Evolutionary conservation across 2,113 vertebrate genomes (phyloP).

Genomic region (Notiomystis cincta): DNA sequence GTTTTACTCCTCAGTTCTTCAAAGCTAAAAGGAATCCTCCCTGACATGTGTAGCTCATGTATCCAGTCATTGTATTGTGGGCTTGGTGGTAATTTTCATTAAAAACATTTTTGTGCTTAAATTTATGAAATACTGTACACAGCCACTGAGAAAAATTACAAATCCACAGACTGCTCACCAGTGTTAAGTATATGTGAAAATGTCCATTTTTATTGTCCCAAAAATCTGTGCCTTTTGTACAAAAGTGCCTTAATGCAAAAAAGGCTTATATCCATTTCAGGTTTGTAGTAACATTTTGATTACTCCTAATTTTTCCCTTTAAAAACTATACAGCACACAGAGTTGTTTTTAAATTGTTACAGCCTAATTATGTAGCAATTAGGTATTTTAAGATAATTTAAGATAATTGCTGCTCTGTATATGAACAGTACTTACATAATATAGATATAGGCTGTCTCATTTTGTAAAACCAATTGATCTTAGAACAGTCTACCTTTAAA

Average conservation of each 20-base stretch:
- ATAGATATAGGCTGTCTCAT: not conserved
- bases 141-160: not conserved
- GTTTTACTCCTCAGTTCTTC: not conserved
- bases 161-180: not conserved
- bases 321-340: not conserved
- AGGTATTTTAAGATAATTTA: not conserved
- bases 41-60: not conserved
- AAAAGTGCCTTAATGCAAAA: not conserved
- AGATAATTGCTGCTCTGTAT: not conserved
- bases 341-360: not conserved
- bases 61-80: not conserved
- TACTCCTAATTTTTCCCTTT: not conserved
- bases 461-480: not conserved
- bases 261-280: not conserved
- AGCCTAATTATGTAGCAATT: not conserved
- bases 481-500: not conserved
- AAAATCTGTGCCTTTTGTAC: not conserved
- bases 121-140: not conserved
- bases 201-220: not conserved
- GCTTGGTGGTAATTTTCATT: not conserved
- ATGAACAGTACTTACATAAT: not conserved
- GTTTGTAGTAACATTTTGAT: not conserved
- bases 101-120: not conserved
- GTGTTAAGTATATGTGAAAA: not conserved
- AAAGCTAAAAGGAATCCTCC: not conserved